phyloP scores from a whole-genome alignment of 2,113 vertebrate species.

The Fregata magnificens region DNA sequence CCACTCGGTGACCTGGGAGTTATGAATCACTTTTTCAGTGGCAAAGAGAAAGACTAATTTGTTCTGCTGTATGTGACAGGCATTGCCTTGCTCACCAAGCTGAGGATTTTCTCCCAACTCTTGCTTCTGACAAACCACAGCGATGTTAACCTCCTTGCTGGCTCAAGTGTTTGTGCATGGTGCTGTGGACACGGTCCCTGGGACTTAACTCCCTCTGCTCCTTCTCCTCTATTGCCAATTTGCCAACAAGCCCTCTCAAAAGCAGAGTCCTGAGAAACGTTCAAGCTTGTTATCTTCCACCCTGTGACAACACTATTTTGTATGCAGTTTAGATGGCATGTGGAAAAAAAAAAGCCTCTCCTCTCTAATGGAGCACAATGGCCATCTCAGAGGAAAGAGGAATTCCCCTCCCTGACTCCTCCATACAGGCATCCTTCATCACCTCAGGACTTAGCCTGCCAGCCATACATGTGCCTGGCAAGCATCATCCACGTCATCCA shows the following conservation, averaged over 20 bases:
- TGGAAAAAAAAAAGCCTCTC: not conserved
- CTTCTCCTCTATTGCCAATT: not conserved
- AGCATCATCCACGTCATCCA: accelerated
- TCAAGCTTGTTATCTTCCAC: not conserved
- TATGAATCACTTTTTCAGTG: not conserved
- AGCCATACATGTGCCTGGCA: not conserved
- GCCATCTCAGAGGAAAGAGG: not conserved
- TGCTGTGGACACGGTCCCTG: not conserved
- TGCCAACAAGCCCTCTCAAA: not conserved
- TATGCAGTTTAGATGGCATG: not conserved
- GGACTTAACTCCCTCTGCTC: not conserved
- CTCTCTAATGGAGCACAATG: not conserved
- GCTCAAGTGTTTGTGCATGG: not conserved
- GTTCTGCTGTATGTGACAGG: not conserved
- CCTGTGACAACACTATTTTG: not conserved
- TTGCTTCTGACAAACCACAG: not conserved
- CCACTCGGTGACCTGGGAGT: not conserved
- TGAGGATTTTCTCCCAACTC: not conserved
- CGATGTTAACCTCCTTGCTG: not conserved
- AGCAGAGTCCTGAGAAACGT: not conserved
- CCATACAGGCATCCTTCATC: not conserved
- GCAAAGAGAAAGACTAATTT: not conserved
- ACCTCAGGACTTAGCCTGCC: not conserved
- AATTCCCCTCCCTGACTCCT: not conserved
- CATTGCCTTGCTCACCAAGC: not conserved